Evolutionary conservation across 2,888 invertebrate species (phyloP).

Genomic region (Cylloceria caligata): DNA sequence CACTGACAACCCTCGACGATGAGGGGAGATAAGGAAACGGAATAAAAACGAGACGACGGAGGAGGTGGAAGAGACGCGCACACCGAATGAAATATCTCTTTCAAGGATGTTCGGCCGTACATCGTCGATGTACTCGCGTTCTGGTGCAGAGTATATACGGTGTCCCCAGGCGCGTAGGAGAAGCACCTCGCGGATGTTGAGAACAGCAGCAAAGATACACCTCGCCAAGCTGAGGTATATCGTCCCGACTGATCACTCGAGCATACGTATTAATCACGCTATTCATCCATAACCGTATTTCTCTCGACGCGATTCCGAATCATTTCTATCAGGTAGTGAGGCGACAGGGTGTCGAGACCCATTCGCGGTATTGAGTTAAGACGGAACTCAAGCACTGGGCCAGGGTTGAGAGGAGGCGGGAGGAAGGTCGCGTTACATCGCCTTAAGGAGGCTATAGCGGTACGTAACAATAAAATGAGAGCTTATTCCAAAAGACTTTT

Average conservation of each 20-base stretch:
- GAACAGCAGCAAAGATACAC: constrained; percentile 46
- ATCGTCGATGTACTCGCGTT: constrained; percentile 54
- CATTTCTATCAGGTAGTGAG: constrained; percentile 13
- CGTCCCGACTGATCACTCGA: constrained; percentile 58
- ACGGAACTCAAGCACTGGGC: too few relatives aligned
- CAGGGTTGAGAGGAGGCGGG: too few relatives aligned
- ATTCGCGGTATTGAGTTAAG: too few relatives aligned
- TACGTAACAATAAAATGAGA: too few relatives aligned
- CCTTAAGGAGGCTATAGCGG: too few relatives aligned
- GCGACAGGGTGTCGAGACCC: background rate
- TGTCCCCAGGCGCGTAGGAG: constrained; percentile 53
- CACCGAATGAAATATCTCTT: constrained; percentile 80
- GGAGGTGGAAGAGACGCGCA: constrained; percentile 73
- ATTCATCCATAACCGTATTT: constrained; percentile 81
- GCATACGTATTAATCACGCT: constrained; percentile 81
- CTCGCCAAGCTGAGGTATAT: constrained; percentile 59
- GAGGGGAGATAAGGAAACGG: constrained; percentile 52
- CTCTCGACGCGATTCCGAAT: constrained; percentile 38
- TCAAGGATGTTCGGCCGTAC: constrained; percentile 72
- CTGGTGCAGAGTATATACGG: constrained; percentile 17
- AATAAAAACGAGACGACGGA: constrained; percentile 37
- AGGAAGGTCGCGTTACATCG: too few relatives aligned
- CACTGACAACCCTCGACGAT: constrained; percentile 35
- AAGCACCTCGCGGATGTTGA: constrained; percentile 53
- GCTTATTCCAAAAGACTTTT: too few relatives aligned